Evolutionary conservation across 2,113 vertebrate species (phyloP).

Genomic region (Perca fluviatilis): DNA sequence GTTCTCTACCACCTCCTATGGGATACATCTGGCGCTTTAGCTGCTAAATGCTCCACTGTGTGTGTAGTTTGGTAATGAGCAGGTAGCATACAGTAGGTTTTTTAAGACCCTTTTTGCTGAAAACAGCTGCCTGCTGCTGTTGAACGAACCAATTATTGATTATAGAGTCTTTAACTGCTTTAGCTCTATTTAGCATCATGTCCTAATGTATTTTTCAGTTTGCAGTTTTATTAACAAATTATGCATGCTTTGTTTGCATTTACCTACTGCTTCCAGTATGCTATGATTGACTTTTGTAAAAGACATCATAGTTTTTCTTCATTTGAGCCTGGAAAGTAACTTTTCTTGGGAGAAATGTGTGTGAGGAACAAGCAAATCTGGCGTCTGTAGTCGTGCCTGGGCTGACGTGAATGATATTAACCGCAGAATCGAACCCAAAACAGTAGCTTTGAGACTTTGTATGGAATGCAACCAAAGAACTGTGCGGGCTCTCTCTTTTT

Average conservation of each 20-base stretch:
- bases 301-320: conserved; percentile 45
- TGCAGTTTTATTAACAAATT: not conserved
- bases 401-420: conserved; percentile 58
- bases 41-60: not conserved
- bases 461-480: conserved; percentile 38
- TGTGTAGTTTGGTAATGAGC: not conserved
- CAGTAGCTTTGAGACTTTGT: conserved; percentile 71
- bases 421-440: conserved; percentile 64
- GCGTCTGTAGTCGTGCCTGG: conserved; percentile 33
- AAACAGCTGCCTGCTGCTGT: not conserved
- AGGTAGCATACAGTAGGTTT: not conserved
- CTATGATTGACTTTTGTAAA: not conserved
- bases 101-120: not conserved
- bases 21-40: not conserved
- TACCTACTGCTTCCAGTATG: not conserved
- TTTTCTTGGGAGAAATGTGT: conserved; percentile 43
- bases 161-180: not conserved
- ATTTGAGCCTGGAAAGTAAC: conserved; percentile 54
- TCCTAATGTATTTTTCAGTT: conserved; percentile 16
- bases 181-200: not conserved
- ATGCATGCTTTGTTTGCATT: not conserved
- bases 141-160: not conserved
- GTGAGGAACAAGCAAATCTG: conserved; percentile 54
- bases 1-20: not conserved
- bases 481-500: conserved; percentile 22